These are phyloP conservation scores for Drosophila virilis DNA, from an alignment of 1,140 invertebrate genomes.

Conservation along the genomic window DNA sequence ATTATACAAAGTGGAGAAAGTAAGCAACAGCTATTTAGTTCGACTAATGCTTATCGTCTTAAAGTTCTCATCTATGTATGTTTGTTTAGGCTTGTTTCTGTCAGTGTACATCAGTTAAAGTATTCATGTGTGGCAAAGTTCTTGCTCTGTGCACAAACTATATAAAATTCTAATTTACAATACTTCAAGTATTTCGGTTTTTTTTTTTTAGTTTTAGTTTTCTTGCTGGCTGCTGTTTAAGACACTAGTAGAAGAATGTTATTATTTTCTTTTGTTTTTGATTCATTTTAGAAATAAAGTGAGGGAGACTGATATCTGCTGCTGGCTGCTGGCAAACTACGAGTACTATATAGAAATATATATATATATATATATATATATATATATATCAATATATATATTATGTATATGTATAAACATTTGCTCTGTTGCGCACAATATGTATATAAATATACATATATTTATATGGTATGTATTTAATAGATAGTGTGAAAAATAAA, in stretches of 20 bases:
- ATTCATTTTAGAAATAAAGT: conserved; percentile 18
- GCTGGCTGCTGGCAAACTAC: conserved; percentile 44
- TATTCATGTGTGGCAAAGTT: conserved; percentile 33
- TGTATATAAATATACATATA: conserved; percentile 44
- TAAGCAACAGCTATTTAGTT: conserved; percentile 27
- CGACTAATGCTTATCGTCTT: conserved; percentile 48
- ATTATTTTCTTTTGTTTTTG: conserved; percentile 17
- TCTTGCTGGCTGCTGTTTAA: conserved; percentile 67
- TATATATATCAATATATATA: conserved; percentile 14
- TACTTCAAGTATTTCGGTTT: conserved; percentile 63
- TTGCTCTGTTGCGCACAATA: background rate
- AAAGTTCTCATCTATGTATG: conserved; percentile 46
- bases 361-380: conserved; percentile 22
- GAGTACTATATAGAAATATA: conserved; percentile 50
- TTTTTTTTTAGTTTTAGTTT: background rate
- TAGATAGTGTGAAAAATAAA: conserved; percentile 75
- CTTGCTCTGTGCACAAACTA: conserved; percentile 66
- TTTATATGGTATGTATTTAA: conserved; percentile 42
- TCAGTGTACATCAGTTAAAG: conserved; percentile 70
- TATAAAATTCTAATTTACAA: conserved; percentile 72
- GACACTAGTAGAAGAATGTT: conserved; percentile 74
- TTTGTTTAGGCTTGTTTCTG: conserved; percentile 52
- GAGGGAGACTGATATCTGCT: conserved; percentile 22
- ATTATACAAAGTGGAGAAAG: conserved; percentile 33
- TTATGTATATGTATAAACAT: conserved; percentile 14